phyloP scores from a whole-genome alignment of 2,797 vertebrate species.

The Myoxocephalus aenaeus region DNA sequence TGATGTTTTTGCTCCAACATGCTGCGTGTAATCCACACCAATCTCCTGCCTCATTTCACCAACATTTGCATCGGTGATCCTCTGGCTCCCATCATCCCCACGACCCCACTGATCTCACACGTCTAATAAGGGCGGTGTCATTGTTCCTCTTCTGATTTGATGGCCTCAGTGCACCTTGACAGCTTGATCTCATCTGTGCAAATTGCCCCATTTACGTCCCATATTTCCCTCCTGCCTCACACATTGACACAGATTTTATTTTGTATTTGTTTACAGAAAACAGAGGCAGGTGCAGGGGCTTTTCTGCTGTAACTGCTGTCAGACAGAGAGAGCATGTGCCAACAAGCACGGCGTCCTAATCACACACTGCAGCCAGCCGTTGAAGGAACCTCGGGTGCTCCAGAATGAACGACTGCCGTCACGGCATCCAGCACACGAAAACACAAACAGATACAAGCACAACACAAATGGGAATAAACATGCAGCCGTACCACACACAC shows the following conservation, averaged over 20 bases:
- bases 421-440: background rate
- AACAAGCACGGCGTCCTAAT: conserved; percentile 59
- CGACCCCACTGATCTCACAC: conserved; percentile 11
- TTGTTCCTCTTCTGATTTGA: conserved; percentile 13
- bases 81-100: background rate
- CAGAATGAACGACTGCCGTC: conserved; percentile 3
- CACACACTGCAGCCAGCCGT: conserved; percentile 60
- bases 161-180: conserved; percentile 15
- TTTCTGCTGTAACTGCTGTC: conserved; percentile 65
- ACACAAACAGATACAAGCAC: conserved; percentile 1
- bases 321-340: conserved; percentile 52
- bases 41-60: conserved; percentile 49
- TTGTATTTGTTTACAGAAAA: conserved; percentile 69
- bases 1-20: conserved; percentile 50
- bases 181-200: conserved; percentile 48
- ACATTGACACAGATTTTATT: background rate
- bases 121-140: conserved; percentile 18
- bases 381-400: conserved; percentile 55
- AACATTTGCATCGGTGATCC: conserved; percentile 52
- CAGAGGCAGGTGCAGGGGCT: conserved; percentile 74
- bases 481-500: background rate
- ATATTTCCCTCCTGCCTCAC: background rate
- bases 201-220: conserved; percentile 32
- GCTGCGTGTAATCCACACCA: conserved; percentile 41
- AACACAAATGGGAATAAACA: conserved; percentile 7